A percentile compares a stretch with the other conserved stretches of the same genome.
Conservation (phyloP, 2,888 invertebrate genomes). For the Synergus japonicus region DNA sequence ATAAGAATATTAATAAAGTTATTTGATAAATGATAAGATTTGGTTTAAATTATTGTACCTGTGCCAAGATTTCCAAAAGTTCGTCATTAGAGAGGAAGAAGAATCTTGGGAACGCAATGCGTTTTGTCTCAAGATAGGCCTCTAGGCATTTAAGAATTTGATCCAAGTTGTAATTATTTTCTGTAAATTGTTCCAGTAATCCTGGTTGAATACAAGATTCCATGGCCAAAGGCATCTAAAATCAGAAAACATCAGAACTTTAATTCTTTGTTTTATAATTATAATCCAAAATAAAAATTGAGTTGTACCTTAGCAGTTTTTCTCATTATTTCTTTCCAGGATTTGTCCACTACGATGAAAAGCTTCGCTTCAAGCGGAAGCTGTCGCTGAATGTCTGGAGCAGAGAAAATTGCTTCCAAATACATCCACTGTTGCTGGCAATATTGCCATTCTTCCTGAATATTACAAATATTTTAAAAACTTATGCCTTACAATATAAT, state of each 20-base stretch:
- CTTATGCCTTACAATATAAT: slow-evolving; percentile 18
- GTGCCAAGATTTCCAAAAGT: slow-evolving; percentile 92
- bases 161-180: slow-evolving; percentile 89
- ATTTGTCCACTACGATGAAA: slow-evolving; percentile 91
- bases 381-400: slow-evolving; percentile 95
- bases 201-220: slow-evolving; percentile 87
- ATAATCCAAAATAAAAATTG: not conserved
- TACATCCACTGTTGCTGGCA: slow-evolving; percentile 97
- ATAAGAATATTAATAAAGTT: not conserved
- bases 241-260: not conserved
- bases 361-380: slow-evolving; percentile 93
- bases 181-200: slow-evolving; percentile 83
- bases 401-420: slow-evolving; percentile 95
- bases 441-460: slow-evolving; percentile 91
- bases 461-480: slow-evolving; percentile 43
- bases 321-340: slow-evolving; percentile 93
- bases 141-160: slow-evolving; percentile 94
- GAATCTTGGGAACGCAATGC: slow-evolving; percentile 92
- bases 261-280: slow-evolving; percentile 9
- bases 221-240: slow-evolving; percentile 87
- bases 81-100: slow-evolving; percentile 83
- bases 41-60: slow-evolving; percentile 78
- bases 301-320: slow-evolving; percentile 84
- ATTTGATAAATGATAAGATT: slow-evolving; percentile 7
- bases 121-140: slow-evolving; percentile 92